These are phyloP conservation scores for Harlomillsia oculata DNA, from an alignment of 1,140 invertebrate species.

Conservation along the genomic window DNA sequence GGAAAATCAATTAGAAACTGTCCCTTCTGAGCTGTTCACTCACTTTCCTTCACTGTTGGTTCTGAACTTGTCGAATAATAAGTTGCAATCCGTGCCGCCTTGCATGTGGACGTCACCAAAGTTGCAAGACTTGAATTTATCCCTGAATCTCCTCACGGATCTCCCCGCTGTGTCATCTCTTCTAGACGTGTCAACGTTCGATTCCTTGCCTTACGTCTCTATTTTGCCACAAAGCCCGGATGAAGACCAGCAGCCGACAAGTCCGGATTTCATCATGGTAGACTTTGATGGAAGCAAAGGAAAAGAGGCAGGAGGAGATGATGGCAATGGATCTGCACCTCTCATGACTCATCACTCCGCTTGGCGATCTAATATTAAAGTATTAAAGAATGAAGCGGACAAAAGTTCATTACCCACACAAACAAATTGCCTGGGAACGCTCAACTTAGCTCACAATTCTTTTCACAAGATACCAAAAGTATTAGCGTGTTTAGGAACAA, in stretches of 20 bases:
- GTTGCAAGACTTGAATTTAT: constrained; percentile 78
- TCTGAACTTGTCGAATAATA: constrained; percentile 88
- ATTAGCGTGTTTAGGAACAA: constrained; percentile 78
- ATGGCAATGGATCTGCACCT: neutral
- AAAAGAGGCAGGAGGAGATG: neutral
- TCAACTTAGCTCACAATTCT: constrained; percentile 85
- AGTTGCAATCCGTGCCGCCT: constrained; percentile 62
- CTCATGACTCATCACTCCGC: constrained; percentile 18
- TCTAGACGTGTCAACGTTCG: constrained; percentile 19
- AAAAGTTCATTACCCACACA: constrained; percentile 7
- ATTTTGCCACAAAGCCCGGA: constrained; percentile 9
- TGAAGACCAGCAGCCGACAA: constrained; percentile 11
- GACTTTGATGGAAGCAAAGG: constrained; percentile 22
- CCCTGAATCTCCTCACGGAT: constrained; percentile 77
- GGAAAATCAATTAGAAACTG: constrained; percentile 70
- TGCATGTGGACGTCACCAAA: constrained; percentile 83
- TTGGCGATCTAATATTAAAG: constrained; percentile 28
- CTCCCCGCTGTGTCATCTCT: constrained; percentile 50
- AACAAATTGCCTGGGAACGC: constrained; percentile 53
- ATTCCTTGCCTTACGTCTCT: constrained; percentile 26
- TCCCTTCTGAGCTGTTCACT: constrained; percentile 68
- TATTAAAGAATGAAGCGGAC: constrained; percentile 18
- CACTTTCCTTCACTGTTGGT: constrained; percentile 65
- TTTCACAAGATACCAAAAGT: constrained; percentile 75
- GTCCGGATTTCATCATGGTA: constrained; percentile 30